A percentile compares a stretch with the other conserved stretches of the same genome.
Evolutionary conservation across 2,113 vertebrate genomes (phyloP).

Genomic region (Ciconia stormi): DNA sequence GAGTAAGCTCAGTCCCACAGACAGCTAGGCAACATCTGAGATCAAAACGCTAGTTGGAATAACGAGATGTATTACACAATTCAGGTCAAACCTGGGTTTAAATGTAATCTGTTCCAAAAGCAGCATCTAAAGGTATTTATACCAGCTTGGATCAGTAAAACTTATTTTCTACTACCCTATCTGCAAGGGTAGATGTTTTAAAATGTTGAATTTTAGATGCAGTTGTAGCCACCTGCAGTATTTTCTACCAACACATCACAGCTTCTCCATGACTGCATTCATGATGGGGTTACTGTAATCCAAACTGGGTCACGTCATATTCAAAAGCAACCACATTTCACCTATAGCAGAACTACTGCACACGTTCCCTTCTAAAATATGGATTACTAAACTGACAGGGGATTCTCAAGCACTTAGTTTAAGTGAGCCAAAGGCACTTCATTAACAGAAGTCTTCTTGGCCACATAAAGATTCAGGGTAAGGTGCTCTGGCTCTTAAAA

Average conservation of each 20-base stretch:
- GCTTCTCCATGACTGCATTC: not conserved
- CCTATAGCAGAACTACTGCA: not conserved
- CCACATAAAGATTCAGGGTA: not conserved
- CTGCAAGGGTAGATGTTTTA: not conserved
- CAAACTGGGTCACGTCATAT: accelerated
- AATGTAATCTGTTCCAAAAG: not conserved
- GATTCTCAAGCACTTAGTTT: not conserved
- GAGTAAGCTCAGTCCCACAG: not conserved
- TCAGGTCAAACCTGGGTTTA: not conserved
- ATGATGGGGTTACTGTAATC: not conserved
- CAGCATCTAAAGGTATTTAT: not conserved
- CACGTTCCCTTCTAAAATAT: not conserved
- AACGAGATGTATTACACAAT: not conserved
- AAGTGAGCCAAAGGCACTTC: not conserved
- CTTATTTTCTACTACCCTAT: not conserved
- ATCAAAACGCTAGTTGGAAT: not conserved
- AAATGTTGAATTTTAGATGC: not conserved
- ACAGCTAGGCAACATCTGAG: not conserved
- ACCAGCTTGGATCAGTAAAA: not conserved
- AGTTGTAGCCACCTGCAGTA: not conserved
- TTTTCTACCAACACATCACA: not conserved
- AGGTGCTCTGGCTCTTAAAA: not conserved
- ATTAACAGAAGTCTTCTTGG: not conserved
- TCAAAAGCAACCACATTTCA: not conserved
- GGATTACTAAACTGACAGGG: not conserved